A percentile compares a stretch with the other conserved stretches of the same genome.
These are phyloP conservation scores for Schizopygopsis pylzovi DNA, from an alignment of 2,797 vertebrate genomes.

Conservation along the genomic window DNA sequence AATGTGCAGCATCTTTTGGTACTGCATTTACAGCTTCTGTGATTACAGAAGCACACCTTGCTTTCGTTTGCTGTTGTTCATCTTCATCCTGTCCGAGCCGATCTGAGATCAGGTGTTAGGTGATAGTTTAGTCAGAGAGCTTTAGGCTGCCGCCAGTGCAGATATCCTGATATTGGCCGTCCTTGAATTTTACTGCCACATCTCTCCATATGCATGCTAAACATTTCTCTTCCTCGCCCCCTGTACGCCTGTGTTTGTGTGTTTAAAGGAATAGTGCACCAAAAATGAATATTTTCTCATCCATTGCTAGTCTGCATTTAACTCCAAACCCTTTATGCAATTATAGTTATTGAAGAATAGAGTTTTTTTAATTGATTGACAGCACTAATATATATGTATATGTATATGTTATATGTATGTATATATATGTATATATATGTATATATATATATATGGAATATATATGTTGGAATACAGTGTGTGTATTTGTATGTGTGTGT, in stretches of 20 bases:
- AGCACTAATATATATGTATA: no score
- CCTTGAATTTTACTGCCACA: conserved; percentile 27
- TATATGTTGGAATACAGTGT: no score
- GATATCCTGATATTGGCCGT: neutral
- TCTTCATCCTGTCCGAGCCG: neutral
- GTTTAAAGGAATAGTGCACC: neutral
- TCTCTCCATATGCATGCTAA: neutral
- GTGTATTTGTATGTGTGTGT: no score
- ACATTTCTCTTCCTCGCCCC: neutral
- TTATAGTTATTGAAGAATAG: neutral
- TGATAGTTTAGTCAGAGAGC: neutral
- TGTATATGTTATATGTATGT: no score
- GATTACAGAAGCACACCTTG: neutral
- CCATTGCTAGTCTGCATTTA: neutral
- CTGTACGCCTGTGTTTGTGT: neutral
- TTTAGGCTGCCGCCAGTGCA: neutral
- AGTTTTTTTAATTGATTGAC: no score
- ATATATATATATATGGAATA: no score
- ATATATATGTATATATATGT: no score
- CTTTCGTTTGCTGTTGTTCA: neutral
- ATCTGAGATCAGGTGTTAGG: conserved; percentile 6
- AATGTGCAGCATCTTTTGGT: neutral
- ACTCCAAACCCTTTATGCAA: neutral
- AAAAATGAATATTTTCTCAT: neutral
- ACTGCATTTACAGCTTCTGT: neutral